Conservation (phyloP, 2,888 invertebrate genomes). For the Nasonia oneida region DNA sequence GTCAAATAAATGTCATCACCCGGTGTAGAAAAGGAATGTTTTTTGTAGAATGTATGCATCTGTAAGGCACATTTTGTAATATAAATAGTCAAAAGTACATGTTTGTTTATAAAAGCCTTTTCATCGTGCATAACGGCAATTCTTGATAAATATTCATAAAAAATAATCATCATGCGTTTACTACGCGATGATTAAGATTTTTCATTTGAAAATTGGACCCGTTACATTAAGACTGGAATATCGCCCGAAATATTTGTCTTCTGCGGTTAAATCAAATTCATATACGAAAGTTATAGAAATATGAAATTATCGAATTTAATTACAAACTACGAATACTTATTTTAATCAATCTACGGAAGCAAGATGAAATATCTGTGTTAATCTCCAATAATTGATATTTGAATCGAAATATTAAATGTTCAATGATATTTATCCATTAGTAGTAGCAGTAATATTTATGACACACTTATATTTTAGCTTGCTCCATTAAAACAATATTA, state of each 20-base stretch:
- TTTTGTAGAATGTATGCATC: neutral
- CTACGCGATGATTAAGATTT: neutral
- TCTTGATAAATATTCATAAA: neutral
- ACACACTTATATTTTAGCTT: neutral
- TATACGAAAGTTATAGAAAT: neutral
- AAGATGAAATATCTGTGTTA: neutral
- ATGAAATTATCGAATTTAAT: neutral
- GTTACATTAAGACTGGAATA: neutral
- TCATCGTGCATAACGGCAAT: neutral
- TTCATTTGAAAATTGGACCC: neutral
- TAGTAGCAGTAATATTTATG: neutral
- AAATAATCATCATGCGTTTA: neutral
- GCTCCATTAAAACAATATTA: neutral
- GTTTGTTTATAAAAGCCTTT: neutral
- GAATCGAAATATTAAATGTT: neutral
- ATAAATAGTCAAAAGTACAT: neutral
- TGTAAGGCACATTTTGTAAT: neutral
- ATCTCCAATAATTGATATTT: neutral
- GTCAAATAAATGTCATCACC: neutral
- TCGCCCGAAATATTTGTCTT: neutral
- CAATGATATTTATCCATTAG: neutral
- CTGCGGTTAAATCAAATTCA: neutral
- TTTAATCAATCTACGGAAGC: neutral
- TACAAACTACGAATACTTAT: slow-evolving; percentile 21
- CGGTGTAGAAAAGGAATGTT: slow-evolving; percentile 7